Conservation (phyloP, 2,113 vertebrate species). For the Gracilinanus agilis region DNA sequence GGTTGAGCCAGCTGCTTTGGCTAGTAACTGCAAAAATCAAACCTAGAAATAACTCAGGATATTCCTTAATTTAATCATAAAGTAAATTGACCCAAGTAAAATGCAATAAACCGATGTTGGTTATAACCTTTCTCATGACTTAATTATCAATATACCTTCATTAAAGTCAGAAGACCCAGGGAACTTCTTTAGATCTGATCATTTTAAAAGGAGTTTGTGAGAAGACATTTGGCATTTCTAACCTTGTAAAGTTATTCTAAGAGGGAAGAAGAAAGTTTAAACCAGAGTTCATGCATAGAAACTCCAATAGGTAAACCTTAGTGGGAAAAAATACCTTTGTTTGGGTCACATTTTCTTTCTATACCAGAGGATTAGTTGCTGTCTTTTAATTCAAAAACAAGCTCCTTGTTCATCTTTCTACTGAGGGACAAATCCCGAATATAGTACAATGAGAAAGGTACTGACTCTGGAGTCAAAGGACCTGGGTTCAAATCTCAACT, state of each 20-base stretch:
- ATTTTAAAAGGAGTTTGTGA: constrained; percentile 3
- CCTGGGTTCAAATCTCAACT: neutral
- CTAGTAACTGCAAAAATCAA: neutral
- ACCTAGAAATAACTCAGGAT: neutral
- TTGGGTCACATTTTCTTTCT: constrained; percentile 45
- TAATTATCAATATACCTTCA: neutral
- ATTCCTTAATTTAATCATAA: constrained; percentile 30
- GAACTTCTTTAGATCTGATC: constrained; percentile 21
- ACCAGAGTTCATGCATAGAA: constrained; percentile 16
- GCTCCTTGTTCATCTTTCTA: constrained; percentile 21
- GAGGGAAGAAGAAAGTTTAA: constrained; percentile 8
- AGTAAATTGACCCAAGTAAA: constrained; percentile 34
- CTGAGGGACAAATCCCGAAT: constrained; percentile 30
- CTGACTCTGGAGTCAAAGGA: neutral
- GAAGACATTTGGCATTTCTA: constrained; percentile 18
- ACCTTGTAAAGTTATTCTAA: constrained; percentile 39
- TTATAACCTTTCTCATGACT: neutral
- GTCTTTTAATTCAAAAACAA: constrained; percentile 35
- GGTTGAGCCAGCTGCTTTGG: constrained; percentile 1
- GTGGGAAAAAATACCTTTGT: constrained; percentile 29
- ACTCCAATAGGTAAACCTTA: constrained; percentile 20
- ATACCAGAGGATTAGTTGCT: constrained; percentile 40
- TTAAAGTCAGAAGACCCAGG: constrained; percentile 6
- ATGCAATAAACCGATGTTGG: neutral
- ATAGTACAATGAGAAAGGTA: neutral